phyloP scores from a whole-genome alignment of 2,797 vertebrate genomes.

The Poecile montanus region DNA sequence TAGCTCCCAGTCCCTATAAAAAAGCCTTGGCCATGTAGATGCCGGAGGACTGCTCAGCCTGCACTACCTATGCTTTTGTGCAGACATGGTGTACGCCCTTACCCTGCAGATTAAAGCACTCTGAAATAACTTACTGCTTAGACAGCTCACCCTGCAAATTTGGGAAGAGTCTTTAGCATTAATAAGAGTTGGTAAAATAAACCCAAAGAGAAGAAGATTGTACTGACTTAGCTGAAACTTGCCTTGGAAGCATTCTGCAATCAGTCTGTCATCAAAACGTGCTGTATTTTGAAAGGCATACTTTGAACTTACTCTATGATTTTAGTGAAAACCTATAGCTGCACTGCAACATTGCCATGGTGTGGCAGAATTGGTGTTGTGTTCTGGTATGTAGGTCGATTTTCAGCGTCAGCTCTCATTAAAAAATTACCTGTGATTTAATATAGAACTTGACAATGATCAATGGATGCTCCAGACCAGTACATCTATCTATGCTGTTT shows the following conservation, averaged over 20 bases:
- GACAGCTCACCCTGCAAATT: background rate
- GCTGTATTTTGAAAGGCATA: background rate
- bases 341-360: background rate
- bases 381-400: background rate
- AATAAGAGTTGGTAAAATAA: background rate
- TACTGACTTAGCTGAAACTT: background rate
- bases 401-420: background rate
- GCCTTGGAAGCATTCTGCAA: background rate
- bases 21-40: background rate
- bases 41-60: background rate
- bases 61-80: background rate
- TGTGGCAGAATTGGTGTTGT: accelerated
- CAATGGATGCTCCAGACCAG: background rate
- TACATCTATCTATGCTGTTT: background rate
- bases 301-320: background rate
- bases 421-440: background rate
- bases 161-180: background rate
- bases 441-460: background rate
- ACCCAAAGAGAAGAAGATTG: background rate
- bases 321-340: background rate
- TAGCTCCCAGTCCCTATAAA: background rate
- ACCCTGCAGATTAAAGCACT: background rate
- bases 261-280: background rate
- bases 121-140: background rate
- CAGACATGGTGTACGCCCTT: background rate